Conservation (phyloP, 2,113 vertebrate genomes). For the Typhlomys cinereus region DNA sequence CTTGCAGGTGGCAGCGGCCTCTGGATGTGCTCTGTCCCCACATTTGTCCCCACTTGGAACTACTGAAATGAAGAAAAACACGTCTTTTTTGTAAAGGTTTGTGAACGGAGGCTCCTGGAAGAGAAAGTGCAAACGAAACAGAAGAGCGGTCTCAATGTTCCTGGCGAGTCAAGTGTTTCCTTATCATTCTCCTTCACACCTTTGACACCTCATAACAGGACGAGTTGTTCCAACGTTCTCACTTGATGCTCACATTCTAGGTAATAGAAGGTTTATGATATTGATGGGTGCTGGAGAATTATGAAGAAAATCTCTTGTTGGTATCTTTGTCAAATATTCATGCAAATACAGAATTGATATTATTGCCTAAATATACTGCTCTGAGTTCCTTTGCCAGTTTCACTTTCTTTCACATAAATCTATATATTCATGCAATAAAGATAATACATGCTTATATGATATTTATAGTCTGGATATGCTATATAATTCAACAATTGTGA, state of each 20-base stretch:
- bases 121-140: slow-evolving; percentile 39
- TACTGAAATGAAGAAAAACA: neutral
- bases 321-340: neutral
- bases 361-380: neutral
- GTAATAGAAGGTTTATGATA: neutral
- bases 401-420: neutral
- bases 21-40: neutral
- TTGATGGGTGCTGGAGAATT: neutral
- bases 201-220: neutral
- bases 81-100: neutral
- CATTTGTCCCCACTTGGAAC: neutral
- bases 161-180: neutral
- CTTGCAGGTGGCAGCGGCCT: rapidly evolving
- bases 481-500: neutral
- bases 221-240: neutral
- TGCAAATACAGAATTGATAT: neutral
- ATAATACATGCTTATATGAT: neutral
- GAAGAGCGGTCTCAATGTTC: slow-evolving; percentile 27
- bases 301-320: neutral
- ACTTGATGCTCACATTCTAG: neutral
- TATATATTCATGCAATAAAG: neutral
- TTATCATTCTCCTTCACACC: neutral
- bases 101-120: neutral
- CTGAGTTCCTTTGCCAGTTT: neutral
- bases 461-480: neutral